A percentile compares a stretch with the other conserved stretches of the same genome.
Evolutionary conservation across 2,797 vertebrate species (phyloP).

Genomic region (Anguilla pacifica): DNA sequence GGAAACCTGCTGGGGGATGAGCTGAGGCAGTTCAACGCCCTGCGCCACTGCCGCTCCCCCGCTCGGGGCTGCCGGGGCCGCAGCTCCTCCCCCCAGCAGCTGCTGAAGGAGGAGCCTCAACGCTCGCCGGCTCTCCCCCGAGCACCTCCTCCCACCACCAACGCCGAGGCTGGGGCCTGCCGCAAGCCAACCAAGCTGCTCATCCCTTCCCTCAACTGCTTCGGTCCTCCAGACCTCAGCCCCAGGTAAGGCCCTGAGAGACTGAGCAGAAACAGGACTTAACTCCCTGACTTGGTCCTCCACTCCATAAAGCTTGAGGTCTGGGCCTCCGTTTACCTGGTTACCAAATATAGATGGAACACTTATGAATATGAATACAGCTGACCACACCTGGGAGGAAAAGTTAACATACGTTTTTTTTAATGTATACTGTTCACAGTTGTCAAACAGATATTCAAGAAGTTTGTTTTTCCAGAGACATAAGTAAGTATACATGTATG

Average conservation of each 20-base stretch:
- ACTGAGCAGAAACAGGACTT: neutral
- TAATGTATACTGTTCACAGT: neutral
- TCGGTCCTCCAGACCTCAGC: constrained; percentile 84
- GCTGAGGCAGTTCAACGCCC: constrained; percentile 82
- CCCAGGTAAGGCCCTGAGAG: constrained; percentile 79
- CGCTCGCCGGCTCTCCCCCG: neutral
- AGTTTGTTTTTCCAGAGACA: no score
- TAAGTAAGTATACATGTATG: no score
- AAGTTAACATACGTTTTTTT: neutral
- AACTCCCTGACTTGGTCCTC: neutral
- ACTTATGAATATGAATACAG: neutral
- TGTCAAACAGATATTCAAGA: neutral
- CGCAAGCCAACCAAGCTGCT: constrained; percentile 81
- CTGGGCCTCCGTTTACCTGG: neutral
- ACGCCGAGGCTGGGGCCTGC: constrained; percentile 38
- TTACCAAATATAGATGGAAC: no score
- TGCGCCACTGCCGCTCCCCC: constrained; percentile 80
- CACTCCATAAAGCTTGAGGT: neutral
- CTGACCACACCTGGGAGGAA: neutral
- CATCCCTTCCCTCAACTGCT: constrained; percentile 81
- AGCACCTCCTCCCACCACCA: constrained; percentile 39
- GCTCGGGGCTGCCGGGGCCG: constrained; percentile 69
- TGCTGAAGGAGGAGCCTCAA: constrained; percentile 59
- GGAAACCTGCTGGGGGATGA: constrained; percentile 89
- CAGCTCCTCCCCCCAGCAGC: constrained; percentile 71